Evolutionary conservation across 1,140 invertebrate genomes (phyloP).

Genomic region (Ceratosolen solmsi): DNA sequence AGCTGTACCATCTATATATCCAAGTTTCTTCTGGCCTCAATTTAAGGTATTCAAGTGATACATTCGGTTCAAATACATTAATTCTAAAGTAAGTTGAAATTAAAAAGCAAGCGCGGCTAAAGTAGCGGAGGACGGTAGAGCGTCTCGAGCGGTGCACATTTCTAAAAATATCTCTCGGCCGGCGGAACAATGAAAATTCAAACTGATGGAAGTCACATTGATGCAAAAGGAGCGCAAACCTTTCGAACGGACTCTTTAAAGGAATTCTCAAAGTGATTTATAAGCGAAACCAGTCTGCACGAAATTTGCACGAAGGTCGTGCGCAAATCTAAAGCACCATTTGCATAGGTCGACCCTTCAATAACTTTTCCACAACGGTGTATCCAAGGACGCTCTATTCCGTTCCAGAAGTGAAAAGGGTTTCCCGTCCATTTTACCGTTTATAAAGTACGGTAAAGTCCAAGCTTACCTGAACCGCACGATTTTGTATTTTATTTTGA

Average conservation of each 20-base stretch:
- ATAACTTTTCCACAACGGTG: conserved; percentile 61
- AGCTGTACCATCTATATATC: conserved; percentile 8
- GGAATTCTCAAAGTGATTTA: conserved; percentile 63
- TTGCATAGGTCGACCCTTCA: conserved; percentile 60
- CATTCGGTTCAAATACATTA: neutral
- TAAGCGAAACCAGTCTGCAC: conserved; percentile 63
- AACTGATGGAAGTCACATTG: conserved; percentile 18
- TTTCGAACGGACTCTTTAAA: conserved; percentile 53
- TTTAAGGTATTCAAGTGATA: conserved; percentile 33
- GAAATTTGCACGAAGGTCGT: conserved; percentile 66
- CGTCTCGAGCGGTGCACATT: neutral
- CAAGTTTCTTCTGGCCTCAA: conserved; percentile 23
- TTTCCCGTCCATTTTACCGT: conserved; percentile 46
- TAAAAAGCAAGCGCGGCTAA: neutral
- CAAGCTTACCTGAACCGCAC: conserved; percentile 39
- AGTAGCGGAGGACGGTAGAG: no score
- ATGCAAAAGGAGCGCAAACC: conserved; percentile 38
- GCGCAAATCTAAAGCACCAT: conserved; percentile 62
- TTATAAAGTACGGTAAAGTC: conserved; percentile 35
- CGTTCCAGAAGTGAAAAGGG: conserved; percentile 55
- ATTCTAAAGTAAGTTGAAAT: conserved; percentile 19
- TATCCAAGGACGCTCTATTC: conserved; percentile 18
- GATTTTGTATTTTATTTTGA: conserved; percentile 15
- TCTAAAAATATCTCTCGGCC: neutral
- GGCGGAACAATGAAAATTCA: neutral